A percentile compares a stretch with the other conserved stretches of the same genome.
These are phyloP conservation scores for Oopsacas minuta DNA, from an alignment of 37 sponge, comb jelly and placozoan species.

Conservation along the genomic window DNA sequence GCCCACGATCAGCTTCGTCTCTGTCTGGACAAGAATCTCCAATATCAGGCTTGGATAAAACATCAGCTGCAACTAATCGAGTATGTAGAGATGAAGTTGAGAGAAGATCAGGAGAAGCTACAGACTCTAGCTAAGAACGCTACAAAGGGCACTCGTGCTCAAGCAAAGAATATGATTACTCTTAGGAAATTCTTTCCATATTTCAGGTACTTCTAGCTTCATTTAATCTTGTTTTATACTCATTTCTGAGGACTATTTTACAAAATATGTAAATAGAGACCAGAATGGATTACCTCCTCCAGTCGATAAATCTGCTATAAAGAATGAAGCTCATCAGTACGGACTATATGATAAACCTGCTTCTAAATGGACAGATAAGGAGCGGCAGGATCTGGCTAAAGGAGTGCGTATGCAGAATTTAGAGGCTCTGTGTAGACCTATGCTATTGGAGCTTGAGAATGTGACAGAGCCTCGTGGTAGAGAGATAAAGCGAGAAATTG, in stretches of 20 bases:
- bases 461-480: not conserved
- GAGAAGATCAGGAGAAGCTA: constrained; percentile 1
- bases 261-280: too few relatives aligned
- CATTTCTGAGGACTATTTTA: too few relatives aligned
- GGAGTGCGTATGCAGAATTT: constrained; percentile 6
- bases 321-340: constrained; percentile 14
- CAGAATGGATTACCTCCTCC: constrained; percentile 10
- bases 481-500: not conserved
- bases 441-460: not conserved
- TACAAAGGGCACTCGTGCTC: not conserved
- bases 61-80: constrained; percentile 3
- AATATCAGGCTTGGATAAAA: not conserved
- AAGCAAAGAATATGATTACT: not conserved
- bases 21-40: not conserved
- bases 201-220: not conserved
- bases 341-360: constrained; percentile 3
- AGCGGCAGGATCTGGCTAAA: constrained; percentile 1
- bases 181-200: not conserved
- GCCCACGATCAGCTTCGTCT: not conserved
- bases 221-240: too few relatives aligned
- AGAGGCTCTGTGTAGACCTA: not conserved
- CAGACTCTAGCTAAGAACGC: constrained; percentile 13
- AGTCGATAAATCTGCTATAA: not conserved
- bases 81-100: not conserved
- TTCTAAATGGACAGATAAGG: not conserved